Conservation (phyloP, 2,797 vertebrate genomes). For the Chaetodon trifasciatus region DNA sequence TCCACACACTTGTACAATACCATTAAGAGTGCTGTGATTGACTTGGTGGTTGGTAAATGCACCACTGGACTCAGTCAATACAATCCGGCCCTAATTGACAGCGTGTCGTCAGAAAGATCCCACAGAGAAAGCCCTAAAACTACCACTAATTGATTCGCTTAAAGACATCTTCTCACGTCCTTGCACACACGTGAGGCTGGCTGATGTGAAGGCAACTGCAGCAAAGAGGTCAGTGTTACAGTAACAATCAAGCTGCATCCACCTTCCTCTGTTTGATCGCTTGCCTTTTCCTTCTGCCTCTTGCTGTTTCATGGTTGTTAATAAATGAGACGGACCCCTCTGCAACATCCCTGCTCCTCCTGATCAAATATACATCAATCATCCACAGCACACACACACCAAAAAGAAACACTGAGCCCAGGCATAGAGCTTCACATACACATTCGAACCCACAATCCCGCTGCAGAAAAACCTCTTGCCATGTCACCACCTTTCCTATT, state of each 20-base stretch:
- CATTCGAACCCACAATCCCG: slow-evolving; percentile 39
- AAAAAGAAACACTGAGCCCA: slow-evolving; percentile 13
- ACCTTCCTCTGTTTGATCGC: background rate
- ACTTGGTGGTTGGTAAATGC: slow-evolving; percentile 53
- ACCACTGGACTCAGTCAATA: slow-evolving; percentile 64
- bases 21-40: slow-evolving; percentile 34
- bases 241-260: background rate
- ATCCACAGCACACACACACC: background rate
- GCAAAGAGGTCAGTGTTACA: background rate
- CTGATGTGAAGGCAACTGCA: slow-evolving; percentile 15
- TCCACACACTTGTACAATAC: slow-evolving; percentile 13
- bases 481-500: slow-evolving; percentile 65
- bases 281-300: slow-evolving; percentile 4
- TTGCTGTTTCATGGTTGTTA: background rate
- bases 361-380: slow-evolving; percentile 60
- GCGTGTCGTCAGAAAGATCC: slow-evolving; percentile 42
- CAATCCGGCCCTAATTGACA: slow-evolving; percentile 59
- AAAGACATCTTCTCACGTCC: slow-evolving; percentile 48
- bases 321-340: slow-evolving; percentile 22
- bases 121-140: slow-evolving; percentile 20
- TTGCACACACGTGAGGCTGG: slow-evolving; percentile 25
- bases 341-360: slow-evolving; percentile 4
- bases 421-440: slow-evolving; percentile 10
- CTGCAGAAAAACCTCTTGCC: slow-evolving; percentile 46
- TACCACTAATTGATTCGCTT: slow-evolving; percentile 63